Percentiles rank a stretch among this genome's conserved stretches.
Conservation (phyloP, 1,140 invertebrate genomes). For the Drosophila varians region DNA sequence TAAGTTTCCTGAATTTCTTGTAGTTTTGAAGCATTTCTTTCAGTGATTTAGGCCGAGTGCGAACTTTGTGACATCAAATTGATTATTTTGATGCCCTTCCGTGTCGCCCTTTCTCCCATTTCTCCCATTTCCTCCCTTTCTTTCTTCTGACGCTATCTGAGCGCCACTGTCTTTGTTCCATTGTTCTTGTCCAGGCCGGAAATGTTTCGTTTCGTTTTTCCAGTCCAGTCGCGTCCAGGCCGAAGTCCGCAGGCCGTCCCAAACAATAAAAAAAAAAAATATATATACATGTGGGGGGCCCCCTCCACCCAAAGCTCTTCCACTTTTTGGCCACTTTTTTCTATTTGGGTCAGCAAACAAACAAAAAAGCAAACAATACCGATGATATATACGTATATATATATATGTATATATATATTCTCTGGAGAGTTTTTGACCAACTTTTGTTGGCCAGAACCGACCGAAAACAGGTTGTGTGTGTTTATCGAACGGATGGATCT, state of each 20-base stretch:
- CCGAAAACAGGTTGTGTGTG: conserved; percentile 1
- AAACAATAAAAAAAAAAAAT: no score
- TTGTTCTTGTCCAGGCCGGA: conserved; percentile 60
- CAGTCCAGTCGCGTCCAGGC: conserved; percentile 8
- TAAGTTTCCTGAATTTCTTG: neutral
- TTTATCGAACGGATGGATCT: neutral
- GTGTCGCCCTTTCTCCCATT: neutral
- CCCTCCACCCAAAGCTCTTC: conserved; percentile 13
- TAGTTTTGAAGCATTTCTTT: neutral
- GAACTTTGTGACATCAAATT: conserved; percentile 57
- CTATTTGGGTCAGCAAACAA: conserved; percentile 13
- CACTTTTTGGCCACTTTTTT: conserved; percentile 7
- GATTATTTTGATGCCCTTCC: conserved; percentile 48
- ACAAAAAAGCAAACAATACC: conserved; percentile 6
- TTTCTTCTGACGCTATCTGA: conserved; percentile 10
- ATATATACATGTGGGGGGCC: no score
- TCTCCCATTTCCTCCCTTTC: neutral
- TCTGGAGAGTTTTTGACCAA: conserved; percentile 30
- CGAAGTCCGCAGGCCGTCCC: neutral
- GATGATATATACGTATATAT: neutral
- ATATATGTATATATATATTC: no score
- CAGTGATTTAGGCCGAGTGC: conserved; percentile 20
- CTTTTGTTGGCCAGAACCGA: conserved; percentile 7
- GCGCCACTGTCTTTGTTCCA: conserved; percentile 29
- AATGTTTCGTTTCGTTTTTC: conserved; percentile 55